Evolutionary conservation across 2,888 invertebrate genomes (phyloP), one percentile per base, ranked within the genome.

Genomic region (Pseudococcus viburni): DNA sequence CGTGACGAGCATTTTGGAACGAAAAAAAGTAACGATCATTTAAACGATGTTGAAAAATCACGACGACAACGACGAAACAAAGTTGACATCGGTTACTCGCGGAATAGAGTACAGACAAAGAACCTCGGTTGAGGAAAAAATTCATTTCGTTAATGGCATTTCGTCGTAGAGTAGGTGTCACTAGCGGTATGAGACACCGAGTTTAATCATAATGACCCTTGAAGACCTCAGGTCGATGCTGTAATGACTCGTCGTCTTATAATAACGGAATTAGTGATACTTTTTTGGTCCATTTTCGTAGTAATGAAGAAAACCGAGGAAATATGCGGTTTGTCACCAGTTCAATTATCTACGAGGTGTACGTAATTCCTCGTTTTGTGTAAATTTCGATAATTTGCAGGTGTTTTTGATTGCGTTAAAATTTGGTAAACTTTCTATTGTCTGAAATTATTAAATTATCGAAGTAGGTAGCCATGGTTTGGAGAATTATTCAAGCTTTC

Each of bases 401-500:
- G 77, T 33, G 77, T 77, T 19, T 11, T 80, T 17, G 19, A 42
- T 46, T 77, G 4, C 46, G 80, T 46, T 12, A 46, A 83, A 83
- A 83, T 6, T 80, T 17, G 0, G 80, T 46, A 46, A 46, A 83
- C 80, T 83, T 83, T 83, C 80, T 83, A 42, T 83, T 83, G 80
- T 83, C 46, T 22, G 19, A 64, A 64, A 64, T 64, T 64, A 22
- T 83, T 83, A 46, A 83, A 83, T 46, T 46, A 46, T 83, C 80
- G 80, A 64, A 64, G 6, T 22, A 19, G 19, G 64, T 64, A 64
- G 11, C 64, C 9, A 64, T 22, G 22, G 64, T 22, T 11, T 19
- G 46, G 11, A 15, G 80, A 83, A 83, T 83, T 83, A 83, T 83
- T 83, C 80, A 83, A 83, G 80, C 80, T 83, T 83, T 83, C 80